A percentile compares a stretch with the other conserved stretches of the same genome.
Evolutionary conservation across 2,888 invertebrate species (phyloP).

Genomic region (Cyrtodaria siliqua): DNA sequence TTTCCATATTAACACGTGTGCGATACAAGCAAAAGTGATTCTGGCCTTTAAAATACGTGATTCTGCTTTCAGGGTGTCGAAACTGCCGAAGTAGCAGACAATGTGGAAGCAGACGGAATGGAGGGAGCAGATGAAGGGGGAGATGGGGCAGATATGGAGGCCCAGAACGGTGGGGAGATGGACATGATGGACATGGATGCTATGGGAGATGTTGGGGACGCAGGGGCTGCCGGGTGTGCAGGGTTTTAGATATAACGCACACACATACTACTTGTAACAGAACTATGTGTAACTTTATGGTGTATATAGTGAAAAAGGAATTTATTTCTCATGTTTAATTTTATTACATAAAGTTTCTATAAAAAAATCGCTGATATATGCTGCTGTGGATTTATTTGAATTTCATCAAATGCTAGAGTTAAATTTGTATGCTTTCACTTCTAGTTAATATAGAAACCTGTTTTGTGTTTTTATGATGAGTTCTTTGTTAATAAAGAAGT

Average conservation of each 20-base stretch:
- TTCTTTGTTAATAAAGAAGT: too few species aligned
- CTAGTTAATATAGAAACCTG: too few species aligned
- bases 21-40: too few species aligned
- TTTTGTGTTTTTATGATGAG: too few species aligned
- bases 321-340: background rate
- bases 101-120: constrained; percentile 22
- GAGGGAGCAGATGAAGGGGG: constrained; percentile 52
- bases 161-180: constrained; percentile 21
- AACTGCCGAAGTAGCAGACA: constrained; percentile 54
- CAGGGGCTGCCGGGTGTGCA: constrained; percentile 66
- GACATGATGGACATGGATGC: constrained; percentile 45
- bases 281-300: too few species aligned
- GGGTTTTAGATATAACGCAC: constrained; percentile 41
- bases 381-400: too few species aligned
- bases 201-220: constrained; percentile 51
- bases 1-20: too few species aligned
- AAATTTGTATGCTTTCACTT: too few species aligned
- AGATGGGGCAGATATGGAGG: constrained; percentile 53
- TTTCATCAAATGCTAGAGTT: too few species aligned
- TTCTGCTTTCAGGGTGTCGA: constrained; percentile 45
- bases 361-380: too few species aligned
- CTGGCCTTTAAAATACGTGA: background rate
- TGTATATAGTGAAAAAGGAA: too few species aligned
- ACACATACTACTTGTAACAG: background rate
- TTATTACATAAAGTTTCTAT: too few species aligned